Evolutionary conservation across 2,888 invertebrate genomes (phyloP), one percentile per base, ranked within the genome.

Genomic region (Spisula subtruncata): DNA sequence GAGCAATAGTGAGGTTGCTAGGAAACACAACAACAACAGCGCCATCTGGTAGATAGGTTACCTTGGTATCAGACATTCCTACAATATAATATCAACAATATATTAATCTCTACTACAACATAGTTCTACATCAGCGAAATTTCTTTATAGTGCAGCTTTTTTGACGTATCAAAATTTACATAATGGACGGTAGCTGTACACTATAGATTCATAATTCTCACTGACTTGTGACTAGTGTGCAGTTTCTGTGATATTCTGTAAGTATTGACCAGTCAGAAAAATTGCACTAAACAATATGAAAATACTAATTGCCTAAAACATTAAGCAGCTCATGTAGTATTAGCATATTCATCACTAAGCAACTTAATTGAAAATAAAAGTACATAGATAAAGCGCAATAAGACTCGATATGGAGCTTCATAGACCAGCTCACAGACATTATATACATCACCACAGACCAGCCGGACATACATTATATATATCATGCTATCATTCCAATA

Each of bases 1-100:
- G 98, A 90, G 98, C 98, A 86, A 99, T 98, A 0, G 98, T 96
- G 92, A 96, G 94, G 93, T 96, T 95, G 94, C 95, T 96, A 41
- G 96, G 96, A 90, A 96, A 96, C 93, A 96, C 95, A 29, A 96
- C 95, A 66, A 96, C 96, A 29, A 96, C 95, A 60, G 96, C 96
- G 10, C 96, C 96, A 93, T 96, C 96, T 75, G 96, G 95, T 25
- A 96, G 91, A 90, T 96, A 96, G 6, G 96, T 96, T 46, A 96
- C 96, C 89, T 96, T 96, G 8, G 96, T 96, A 83, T 95, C 94
- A 14, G 95, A 95, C 29, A 94, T 92, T 86, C 95, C 96, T 96
- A 93, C 75, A 86, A 90, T 83, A 35, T 18, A 35, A 82, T 1
- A n/a, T 54, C 20, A 88, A 83, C 83, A 60, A n/a, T 20, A 60